Evolutionary conservation across 2,797 vertebrate species (phyloP).

Genomic region (Neostethus bicornis): DNA sequence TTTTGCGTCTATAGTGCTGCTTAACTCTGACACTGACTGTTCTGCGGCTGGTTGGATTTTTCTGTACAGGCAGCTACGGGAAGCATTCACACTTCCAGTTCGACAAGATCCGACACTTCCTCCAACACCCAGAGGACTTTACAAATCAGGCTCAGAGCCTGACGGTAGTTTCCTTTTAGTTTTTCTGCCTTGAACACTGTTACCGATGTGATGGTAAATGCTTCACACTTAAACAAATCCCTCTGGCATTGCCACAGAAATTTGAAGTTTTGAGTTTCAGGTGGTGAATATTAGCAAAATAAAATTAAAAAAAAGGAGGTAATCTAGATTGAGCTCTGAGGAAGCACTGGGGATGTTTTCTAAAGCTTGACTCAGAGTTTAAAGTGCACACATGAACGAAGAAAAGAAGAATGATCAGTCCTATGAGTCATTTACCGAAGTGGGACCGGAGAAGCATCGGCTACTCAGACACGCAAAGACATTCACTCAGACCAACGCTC

Average conservation of each 20-base stretch:
- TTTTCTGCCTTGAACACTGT: too few relatives aligned
- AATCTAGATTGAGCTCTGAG: too few relatives aligned
- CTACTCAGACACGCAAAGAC: slow-evolving; percentile 10
- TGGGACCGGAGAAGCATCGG: slow-evolving; percentile 21
- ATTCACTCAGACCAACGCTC: background rate
- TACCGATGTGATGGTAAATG: too few relatives aligned
- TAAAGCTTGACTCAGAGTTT: slow-evolving; percentile 8
- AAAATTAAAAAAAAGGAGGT: too few relatives aligned
- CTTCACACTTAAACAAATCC: too few relatives aligned
- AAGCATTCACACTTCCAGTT: slow-evolving; percentile 38
- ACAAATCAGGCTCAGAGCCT: background rate
- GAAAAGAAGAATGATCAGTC: slow-evolving; percentile 36
- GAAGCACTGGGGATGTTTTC: background rate
- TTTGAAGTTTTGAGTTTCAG: too few relatives aligned
- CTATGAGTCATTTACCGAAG: slow-evolving; percentile 34
- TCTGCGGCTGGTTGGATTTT: slow-evolving; percentile 22
- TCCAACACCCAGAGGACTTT: slow-evolving; percentile 7
- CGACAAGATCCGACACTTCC: slow-evolving; percentile 7
- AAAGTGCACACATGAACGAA: background rate
- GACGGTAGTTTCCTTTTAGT: too few relatives aligned
- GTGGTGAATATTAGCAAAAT: too few relatives aligned
- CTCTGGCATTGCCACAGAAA: too few relatives aligned
- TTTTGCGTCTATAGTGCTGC: slow-evolving; percentile 2
- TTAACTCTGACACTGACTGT: slow-evolving; percentile 4
- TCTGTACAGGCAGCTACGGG: slow-evolving; percentile 11